Evolutionary conservation across 2,888 invertebrate species (phyloP).

Genomic region (Erebia palarica): DNA sequence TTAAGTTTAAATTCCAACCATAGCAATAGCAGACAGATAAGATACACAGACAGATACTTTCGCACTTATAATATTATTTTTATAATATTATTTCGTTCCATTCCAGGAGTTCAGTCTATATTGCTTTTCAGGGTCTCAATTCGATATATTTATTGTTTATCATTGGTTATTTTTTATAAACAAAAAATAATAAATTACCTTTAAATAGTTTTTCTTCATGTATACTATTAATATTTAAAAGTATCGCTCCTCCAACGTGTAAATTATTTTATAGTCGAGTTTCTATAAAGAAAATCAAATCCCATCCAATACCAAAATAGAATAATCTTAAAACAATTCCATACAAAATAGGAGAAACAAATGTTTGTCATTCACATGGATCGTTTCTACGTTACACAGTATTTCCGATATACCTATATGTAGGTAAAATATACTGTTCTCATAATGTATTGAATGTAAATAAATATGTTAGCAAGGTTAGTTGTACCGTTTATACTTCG

Average conservation of each 20-base stretch:
- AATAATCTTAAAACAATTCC: constrained; percentile 2
- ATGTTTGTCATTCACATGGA: constrained; percentile 21
- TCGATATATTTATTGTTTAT: too few relatives aligned
- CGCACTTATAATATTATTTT: too few relatives aligned
- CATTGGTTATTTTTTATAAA: too few relatives aligned
- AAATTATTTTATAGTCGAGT: neutral
- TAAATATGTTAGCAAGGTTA: constrained; percentile 72
- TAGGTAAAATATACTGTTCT: constrained; percentile 28
- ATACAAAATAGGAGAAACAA: constrained; percentile 7
- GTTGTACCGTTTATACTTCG: constrained; percentile 58
- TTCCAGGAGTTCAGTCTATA: neutral
- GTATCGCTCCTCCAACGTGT: too few relatives aligned
- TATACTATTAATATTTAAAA: too few relatives aligned
- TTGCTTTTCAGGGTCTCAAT: neutral
- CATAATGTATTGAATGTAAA: constrained; percentile 45
- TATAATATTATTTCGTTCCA: too few relatives aligned
- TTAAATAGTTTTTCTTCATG: too few relatives aligned
- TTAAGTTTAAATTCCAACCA: too few relatives aligned
- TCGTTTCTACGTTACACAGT: constrained; percentile 2
- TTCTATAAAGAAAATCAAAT: neutral
- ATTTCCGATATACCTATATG: neutral
- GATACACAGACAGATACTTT: too few relatives aligned
- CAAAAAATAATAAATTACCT: too few relatives aligned
- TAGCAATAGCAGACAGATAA: too few relatives aligned
- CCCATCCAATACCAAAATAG: constrained; percentile 6